Evolutionary conservation across 2,888 invertebrate genomes (phyloP), one percentile per base, ranked within the genome.

Genomic region (Tetragnatha montana): DNA sequence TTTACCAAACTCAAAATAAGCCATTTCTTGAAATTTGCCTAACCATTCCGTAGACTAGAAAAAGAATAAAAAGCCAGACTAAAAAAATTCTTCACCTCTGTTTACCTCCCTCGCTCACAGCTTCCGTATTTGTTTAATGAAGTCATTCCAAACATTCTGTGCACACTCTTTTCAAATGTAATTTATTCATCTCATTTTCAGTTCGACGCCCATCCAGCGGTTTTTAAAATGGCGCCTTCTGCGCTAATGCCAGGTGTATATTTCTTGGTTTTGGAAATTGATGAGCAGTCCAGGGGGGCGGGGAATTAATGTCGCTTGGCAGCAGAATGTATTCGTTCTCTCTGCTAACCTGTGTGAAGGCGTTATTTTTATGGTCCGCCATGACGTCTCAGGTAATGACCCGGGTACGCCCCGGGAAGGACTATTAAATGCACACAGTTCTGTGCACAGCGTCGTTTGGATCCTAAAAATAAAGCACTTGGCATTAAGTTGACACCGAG

Each of bases 281-380:
- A 82, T 74, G 74, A 73, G 17, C 73, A 50, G 8, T 6, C 82
- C 22, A 51, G 50, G 8, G 73, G 51, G 4, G 51, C 71, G 8
- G 4, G 51, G 74, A 82, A 74, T 82, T 82, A 82, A 82, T 82
- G 60, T 35, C 74, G 50, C 60, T 82, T 82, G 50, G 22, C 82
- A 74, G 51, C 82, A 8, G 60, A 68, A 78, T 21, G 19, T 51
- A 35, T 50, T 74, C 82, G 60, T 50, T 74, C 81, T 35, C 60
- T 8, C 70, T 71, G 71, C 70, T 49, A 81, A 81, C 81, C 69
- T 68, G 69, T 35, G 35, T 8, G 81, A 74, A 74, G 74, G 51
- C 60, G 74, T 22, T 82, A 82, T 82, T 82, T 75, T 82, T 82
- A 82, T 74, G 82, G 82, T 74, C 74, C 74, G 50, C 74, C 35